Base-by-base conservation (phyloP, 1,140 invertebrate species). In the Hypothenemus hampei region DNA sequence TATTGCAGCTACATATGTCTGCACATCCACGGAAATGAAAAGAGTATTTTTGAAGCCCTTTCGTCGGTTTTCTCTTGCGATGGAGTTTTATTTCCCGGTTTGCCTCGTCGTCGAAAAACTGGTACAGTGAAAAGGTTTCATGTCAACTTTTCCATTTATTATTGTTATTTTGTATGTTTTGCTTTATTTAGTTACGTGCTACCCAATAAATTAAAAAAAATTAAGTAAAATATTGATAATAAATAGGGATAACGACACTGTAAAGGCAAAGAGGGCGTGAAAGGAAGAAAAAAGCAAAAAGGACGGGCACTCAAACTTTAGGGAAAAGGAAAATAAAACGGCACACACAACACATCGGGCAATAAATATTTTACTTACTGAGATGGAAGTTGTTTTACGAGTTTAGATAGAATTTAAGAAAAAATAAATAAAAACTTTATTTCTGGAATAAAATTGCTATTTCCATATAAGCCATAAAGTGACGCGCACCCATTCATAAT, bases 301-400 rank as follows among this genome's bases (percentile, higher is more conserved):
- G 35, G 29, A 45, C 39, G 29, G 13, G 20, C 50, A 13, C 31
- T 35, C 13, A 53, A 53, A 44, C 19, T 44, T 44, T 35, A 33
- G 37, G 23, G n/a, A 44, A n/a, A n/a, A n/a, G 19, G 18, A 35
- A 36, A 53, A 53, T 44, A 44, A 53, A 53, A 53, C 29, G 50
- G 40, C 50, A n/a, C n/a, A n/a, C n/a, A n/a, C n/a, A 53, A 53
- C 50, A 53, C 50, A 53, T 26, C 37, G 37, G 24, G 50, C 50
- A 53, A 53, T 53, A 53, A 53, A 53, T 53, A 53, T 44, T 53
- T 53, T 53, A 44, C 39, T 51, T 51, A 51, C 49, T 21, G 49
- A 43, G 49, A 51, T 51, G 49, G 49, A 51, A 51, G 49, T 51
- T 43, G 37, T 44, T 53, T 53, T 53, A 53, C 50, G 50, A 53